These are phyloP conservation scores for Nothura maculosa DNA, from an alignment of 2,797 vertebrate species.

Conservation along the genomic window DNA sequence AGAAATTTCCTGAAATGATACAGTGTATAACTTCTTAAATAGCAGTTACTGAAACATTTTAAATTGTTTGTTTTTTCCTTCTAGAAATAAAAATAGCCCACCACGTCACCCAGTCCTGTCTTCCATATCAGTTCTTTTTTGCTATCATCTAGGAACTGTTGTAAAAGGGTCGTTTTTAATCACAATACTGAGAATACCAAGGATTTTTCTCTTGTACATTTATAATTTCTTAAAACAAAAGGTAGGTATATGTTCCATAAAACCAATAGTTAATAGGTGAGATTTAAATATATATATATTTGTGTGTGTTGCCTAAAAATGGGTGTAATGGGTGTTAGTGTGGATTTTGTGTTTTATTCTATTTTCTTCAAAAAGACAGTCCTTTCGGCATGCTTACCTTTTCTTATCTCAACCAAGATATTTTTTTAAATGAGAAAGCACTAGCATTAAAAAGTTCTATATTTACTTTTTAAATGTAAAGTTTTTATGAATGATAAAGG, in stretches of 20 bases:
- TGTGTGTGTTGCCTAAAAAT: not conserved
- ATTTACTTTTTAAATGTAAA: not conserved
- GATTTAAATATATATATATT: not conserved
- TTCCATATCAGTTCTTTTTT: constrained; percentile 80
- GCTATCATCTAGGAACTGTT: constrained; percentile 84
- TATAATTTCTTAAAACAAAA: constrained; percentile 69
- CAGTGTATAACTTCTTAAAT: not conserved
- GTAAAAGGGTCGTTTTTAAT: constrained; percentile 83
- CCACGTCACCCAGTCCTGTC: constrained; percentile 78
- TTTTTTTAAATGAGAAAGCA: not conserved
- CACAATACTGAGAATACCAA: constrained; percentile 78
- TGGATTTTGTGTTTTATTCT: not conserved
- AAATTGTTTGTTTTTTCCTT: constrained; percentile 56
- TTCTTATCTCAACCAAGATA: not conserved
- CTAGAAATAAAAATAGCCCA: constrained; percentile 80
- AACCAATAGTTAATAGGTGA: not conserved
- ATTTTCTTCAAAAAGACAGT: not conserved
- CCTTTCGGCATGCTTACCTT: not conserved
- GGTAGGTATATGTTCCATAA: constrained; percentile 68
- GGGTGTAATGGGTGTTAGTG: not conserved
- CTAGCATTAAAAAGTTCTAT: not conserved
- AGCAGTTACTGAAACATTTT: not conserved
- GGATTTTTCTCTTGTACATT: constrained; percentile 70
- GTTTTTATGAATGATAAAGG: not conserved
- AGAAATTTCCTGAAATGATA: not conserved